Percentiles rank a stretch among this genome's conserved stretches.
phyloP scores from a whole-genome alignment of 2,113 vertebrate genomes.

The Camelus dromedarius region DNA sequence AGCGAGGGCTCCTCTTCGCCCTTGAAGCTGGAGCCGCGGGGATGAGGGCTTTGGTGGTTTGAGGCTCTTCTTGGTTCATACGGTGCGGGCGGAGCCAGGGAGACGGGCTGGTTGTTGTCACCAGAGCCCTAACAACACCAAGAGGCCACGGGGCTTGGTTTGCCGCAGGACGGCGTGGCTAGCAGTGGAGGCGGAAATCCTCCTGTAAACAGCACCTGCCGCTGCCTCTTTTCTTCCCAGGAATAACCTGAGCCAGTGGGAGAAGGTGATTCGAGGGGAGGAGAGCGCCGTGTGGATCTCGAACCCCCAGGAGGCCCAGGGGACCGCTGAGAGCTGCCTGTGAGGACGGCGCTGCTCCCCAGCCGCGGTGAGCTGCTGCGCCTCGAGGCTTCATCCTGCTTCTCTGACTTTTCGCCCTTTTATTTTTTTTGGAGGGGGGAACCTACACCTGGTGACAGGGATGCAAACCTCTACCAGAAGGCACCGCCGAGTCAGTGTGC shows the following conservation, averaged over 20 bases:
- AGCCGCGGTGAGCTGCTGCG: background rate
- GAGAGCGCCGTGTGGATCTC: conserved; percentile 89
- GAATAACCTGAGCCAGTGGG: conserved; percentile 97
- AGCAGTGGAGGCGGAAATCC: background rate
- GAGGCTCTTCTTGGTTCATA: background rate
- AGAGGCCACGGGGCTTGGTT: fast-evolving
- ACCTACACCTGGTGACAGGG: conserved; percentile 71
- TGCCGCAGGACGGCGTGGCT: fast-evolving
- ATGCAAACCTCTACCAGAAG: conserved; percentile 63
- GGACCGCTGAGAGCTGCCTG: conserved; percentile 88
- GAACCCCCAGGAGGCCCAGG: conserved; percentile 74
- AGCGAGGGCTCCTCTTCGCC: background rate
- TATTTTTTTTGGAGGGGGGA: conserved; percentile 13
- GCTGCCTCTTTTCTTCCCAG: conserved; percentile 83
- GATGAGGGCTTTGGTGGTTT: fast-evolving
- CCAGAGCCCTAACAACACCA: background rate
- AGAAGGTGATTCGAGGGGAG: conserved; percentile 94
- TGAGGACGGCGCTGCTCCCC: conserved; percentile 85
- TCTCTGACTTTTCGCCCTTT: conserved; percentile 63
- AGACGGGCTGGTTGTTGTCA: fast-evolving
- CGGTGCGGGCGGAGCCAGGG: background rate
- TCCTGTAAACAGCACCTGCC: background rate
- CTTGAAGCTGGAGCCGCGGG: fast-evolving
- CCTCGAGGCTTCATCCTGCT: conserved; percentile 53
- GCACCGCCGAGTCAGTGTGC: conserved; percentile 21